Percentiles rank a stretch among this genome's conserved stretches.
phyloP scores from a whole-genome alignment of 2,797 vertebrate genomes.

The Typhlichthys subterraneus region DNA sequence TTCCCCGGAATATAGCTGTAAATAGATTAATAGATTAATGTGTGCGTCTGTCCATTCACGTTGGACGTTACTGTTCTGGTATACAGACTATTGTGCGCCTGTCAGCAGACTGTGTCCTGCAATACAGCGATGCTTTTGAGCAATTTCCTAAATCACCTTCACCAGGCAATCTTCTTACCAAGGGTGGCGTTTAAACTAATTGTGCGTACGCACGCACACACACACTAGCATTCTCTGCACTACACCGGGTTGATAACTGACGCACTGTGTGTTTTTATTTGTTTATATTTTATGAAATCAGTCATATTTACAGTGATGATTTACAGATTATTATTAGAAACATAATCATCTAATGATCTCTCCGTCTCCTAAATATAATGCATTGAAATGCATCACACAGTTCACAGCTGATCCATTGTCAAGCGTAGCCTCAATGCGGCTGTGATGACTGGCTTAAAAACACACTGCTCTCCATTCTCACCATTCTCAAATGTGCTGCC shows the following conservation, averaged over 20 bases:
- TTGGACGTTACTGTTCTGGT: conserved; percentile 5
- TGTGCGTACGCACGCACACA: neutral
- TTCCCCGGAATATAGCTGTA: conserved; percentile 30
- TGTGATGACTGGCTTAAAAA: conserved; percentile 42
- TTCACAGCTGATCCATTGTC: conserved; percentile 22
- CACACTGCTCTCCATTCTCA: conserved; percentile 44
- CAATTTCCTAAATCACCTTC: conserved; percentile 16
- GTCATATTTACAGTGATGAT: neutral
- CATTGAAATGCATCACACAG: conserved; percentile 14
- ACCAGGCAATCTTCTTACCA: conserved; percentile 14
- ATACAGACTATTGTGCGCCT: conserved; percentile 10
- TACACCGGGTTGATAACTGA: conserved; percentile 3
- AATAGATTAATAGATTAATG: conserved; percentile 36
- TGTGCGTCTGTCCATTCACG: neutral
- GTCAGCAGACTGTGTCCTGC: neutral
- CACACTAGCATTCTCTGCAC: neutral
- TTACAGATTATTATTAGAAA: neutral
- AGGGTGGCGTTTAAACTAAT: conserved; percentile 8
- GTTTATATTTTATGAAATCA: neutral
- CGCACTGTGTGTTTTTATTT: neutral
- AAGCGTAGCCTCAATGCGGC: conserved; percentile 34
- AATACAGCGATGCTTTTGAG: neutral
- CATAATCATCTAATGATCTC: neutral
- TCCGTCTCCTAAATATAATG: neutral
- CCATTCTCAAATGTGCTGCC: conserved; percentile 30